A percentile compares a stretch with the other conserved stretches of the same genome.
Evolutionary conservation across 64 coral and sea anemone species (phyloP).

Genomic region (Stylophora pistillata): DNA sequence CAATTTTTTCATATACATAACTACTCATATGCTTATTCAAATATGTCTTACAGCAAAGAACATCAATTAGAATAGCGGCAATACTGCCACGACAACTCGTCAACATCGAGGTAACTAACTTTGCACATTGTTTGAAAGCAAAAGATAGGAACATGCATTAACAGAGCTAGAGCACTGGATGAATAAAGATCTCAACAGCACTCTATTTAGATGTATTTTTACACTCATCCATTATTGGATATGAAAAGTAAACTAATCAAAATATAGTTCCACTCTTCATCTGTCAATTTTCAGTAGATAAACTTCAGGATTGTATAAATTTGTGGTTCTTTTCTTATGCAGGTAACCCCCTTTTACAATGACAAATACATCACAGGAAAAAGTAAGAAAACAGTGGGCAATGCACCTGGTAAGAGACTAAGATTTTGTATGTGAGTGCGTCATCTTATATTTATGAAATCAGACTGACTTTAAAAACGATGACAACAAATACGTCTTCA

Average conservation of each 20-base stretch:
- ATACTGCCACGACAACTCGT: constrained; percentile 25
- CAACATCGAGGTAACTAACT: background rate
- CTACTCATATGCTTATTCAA: too few relatives aligned
- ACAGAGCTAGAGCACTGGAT: too few relatives aligned
- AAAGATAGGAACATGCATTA: background rate
- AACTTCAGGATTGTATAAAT: background rate
- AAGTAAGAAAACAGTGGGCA: background rate
- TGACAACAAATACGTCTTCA: too few relatives aligned
- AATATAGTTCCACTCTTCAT: too few relatives aligned
- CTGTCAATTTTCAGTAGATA: too few relatives aligned
- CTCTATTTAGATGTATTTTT: too few relatives aligned
- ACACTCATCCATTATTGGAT: too few relatives aligned
- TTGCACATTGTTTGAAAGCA: background rate
- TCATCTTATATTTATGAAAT: background rate
- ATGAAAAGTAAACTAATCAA: too few relatives aligned
- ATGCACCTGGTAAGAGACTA: background rate
- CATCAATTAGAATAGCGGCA: background rate
- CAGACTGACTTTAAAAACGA: too few relatives aligned
- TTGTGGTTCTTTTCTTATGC: background rate
- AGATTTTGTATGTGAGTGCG: background rate
- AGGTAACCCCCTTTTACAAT: constrained; percentile 17
- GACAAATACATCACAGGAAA: constrained; percentile 7
- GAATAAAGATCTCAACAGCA: too few relatives aligned
- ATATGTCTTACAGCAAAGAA: background rate
- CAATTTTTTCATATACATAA: too few relatives aligned